phyloP scores from a whole-genome alignment of 2,113 vertebrate species.

The Ceyx margarethae region DNA sequence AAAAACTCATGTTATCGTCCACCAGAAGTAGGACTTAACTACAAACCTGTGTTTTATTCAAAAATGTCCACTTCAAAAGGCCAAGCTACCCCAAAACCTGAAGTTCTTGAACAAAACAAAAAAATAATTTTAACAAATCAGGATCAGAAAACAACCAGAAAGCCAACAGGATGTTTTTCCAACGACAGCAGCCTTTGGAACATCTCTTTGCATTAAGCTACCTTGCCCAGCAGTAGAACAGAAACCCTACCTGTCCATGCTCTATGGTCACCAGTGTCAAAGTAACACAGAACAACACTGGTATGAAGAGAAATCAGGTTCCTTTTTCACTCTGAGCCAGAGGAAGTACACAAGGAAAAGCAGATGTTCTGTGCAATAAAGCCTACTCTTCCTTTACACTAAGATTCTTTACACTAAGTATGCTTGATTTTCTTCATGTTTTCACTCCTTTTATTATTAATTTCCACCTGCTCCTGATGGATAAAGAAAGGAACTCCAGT shows the following conservation, averaged over 20 bases:
- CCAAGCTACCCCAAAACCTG: not conserved
- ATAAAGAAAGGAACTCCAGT: not conserved
- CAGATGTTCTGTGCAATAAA: not conserved
- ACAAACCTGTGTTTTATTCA: not conserved
- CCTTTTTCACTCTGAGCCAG: not conserved
- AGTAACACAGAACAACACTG: not conserved
- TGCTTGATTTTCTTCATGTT: not conserved
- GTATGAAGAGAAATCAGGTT: not conserved
- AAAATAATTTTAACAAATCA: not conserved
- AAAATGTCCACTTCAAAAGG: not conserved
- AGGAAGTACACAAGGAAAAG: not conserved
- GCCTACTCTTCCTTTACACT: not conserved
- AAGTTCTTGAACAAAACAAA: not conserved
- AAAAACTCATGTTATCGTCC: slow-evolving; percentile 38
- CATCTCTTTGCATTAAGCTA: not conserved
- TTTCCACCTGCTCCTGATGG: not conserved
- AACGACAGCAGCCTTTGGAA: not conserved
- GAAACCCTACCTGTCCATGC: not conserved
- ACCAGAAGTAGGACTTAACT: not conserved
- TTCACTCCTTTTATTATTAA: not conserved
- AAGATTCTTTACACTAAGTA: fast-evolving
- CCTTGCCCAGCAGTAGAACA: not conserved
- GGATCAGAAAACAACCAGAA: not conserved
- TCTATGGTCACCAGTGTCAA: not conserved
- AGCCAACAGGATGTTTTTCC: not conserved